These are phyloP conservation scores for Invenusta paracnida DNA, from an alignment of 2,888 invertebrate species.

Conservation along the genomic window DNA sequence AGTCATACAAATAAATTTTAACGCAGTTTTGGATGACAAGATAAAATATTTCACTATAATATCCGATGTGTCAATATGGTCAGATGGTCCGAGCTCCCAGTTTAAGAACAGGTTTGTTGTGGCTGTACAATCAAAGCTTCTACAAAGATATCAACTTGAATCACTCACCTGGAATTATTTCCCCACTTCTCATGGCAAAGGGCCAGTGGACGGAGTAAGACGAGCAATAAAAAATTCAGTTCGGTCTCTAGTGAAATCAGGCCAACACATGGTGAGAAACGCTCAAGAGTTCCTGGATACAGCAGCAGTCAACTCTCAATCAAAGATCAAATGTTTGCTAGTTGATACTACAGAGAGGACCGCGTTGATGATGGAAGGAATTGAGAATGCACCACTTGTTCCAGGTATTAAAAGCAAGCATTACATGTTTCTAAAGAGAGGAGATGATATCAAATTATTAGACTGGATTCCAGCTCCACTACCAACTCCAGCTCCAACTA, in stretches of 20 bases:
- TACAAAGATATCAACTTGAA: not conserved
- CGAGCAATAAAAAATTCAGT: slow-evolving; percentile 35
- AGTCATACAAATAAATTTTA: too few species aligned
- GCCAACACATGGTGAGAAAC: not conserved
- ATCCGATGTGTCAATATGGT: slow-evolving; percentile 32
- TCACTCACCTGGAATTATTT: slow-evolving; percentile 40
- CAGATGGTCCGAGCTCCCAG: slow-evolving; percentile 39
- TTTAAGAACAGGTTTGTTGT: slow-evolving; percentile 40
- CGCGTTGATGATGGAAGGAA: not conserved
- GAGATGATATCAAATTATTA: not conserved
- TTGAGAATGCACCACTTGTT: not conserved
- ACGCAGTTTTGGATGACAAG: not conserved
- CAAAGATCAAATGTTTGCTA: not conserved
- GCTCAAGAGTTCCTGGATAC: slow-evolving; percentile 27
- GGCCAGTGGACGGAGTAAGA: slow-evolving; percentile 36
- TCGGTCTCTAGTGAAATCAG: slow-evolving; percentile 20
- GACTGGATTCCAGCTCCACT: not conserved
- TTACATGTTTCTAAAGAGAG: not conserved
- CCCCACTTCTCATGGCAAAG: slow-evolving; percentile 37
- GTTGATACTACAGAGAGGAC: not conserved
- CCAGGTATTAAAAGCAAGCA: not conserved
- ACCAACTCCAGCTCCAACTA: not conserved
- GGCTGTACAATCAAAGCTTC: not conserved
- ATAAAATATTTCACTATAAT: not conserved
- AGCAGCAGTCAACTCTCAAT: not conserved